These are phyloP conservation scores for Acrossocheilus wenchowensis DNA, from an alignment of 2,797 vertebrate species.

Conservation along the genomic window DNA sequence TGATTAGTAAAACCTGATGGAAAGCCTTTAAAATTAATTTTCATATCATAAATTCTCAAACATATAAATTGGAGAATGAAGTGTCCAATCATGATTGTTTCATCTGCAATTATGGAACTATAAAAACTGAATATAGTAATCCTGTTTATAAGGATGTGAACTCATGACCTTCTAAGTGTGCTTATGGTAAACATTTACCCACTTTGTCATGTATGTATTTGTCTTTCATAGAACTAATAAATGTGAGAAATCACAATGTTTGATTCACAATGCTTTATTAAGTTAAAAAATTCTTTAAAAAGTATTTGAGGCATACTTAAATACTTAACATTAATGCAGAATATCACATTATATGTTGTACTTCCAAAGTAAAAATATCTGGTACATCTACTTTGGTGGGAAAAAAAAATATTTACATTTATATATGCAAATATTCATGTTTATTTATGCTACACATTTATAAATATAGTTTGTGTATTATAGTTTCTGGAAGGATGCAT, in stretches of 20 bases:
- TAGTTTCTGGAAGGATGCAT: not conserved
- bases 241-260: not conserved
- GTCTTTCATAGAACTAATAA: not conserved
- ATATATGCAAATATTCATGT: no score
- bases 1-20: constrained; percentile 26
- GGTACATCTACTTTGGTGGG: not conserved
- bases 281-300: not conserved
- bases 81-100: not conserved
- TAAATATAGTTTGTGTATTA: not conserved
- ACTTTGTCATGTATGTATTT: not conserved
- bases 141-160: not conserved
- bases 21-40: constrained; percentile 20
- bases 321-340: not conserved
- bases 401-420: no score
- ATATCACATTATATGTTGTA: not conserved
- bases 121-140: not conserved
- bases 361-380: not conserved
- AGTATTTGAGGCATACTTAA: not conserved
- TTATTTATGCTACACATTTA: not conserved
- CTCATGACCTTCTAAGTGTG: not conserved
- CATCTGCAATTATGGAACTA: not conserved
- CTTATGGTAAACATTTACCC: not conserved
- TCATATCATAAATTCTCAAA: constrained; percentile 11
- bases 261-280: not conserved
- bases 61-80: not conserved